Evolutionary conservation across 2,888 invertebrate genomes (phyloP).

Genomic region (Melieria crassipennis): DNA sequence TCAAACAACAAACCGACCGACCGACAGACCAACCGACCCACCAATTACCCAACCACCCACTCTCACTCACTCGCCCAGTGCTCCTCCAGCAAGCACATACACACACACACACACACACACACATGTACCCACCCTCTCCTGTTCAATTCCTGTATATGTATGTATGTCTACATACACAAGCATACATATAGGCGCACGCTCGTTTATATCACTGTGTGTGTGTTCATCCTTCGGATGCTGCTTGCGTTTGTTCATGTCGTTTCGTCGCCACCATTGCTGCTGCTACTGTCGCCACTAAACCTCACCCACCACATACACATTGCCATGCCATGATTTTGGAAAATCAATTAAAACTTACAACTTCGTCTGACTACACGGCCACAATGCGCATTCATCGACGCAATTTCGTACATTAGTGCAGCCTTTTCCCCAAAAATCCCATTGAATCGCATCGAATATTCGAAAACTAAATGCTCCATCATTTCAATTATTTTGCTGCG

Average conservation of each 20-base stretch:
- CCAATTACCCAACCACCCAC: no score
- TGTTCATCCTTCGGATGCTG: slow-evolving; percentile 25
- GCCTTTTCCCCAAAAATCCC: slow-evolving; percentile 1
- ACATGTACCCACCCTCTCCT: not conserved
- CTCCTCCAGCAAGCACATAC: not conserved
- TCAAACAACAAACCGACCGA: slow-evolving; percentile 36
- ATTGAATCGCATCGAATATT: no score
- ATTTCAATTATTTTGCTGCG: no score
- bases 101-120: slow-evolving; percentile 31
- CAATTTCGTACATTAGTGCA: slow-evolving; percentile 7
- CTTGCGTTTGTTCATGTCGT: not conserved
- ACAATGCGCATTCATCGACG: not conserved
- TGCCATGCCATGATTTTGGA: slow-evolving; percentile 15
- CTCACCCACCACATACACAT: not conserved
- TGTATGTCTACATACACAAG: not conserved
- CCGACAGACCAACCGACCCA: no score
- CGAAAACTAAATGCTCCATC: no score
- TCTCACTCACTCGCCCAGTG: no score
- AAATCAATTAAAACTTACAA: slow-evolving; percentile 20
- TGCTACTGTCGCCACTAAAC: not conserved
- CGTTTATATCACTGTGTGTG: not conserved
- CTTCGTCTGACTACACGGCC: not conserved
- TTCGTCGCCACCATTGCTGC: not conserved
- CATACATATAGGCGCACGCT: not conserved
- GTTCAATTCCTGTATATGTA: not conserved